phyloP scores from a whole-genome alignment of 23 tunicate genomes.

The Ascidia mentula region DNA sequence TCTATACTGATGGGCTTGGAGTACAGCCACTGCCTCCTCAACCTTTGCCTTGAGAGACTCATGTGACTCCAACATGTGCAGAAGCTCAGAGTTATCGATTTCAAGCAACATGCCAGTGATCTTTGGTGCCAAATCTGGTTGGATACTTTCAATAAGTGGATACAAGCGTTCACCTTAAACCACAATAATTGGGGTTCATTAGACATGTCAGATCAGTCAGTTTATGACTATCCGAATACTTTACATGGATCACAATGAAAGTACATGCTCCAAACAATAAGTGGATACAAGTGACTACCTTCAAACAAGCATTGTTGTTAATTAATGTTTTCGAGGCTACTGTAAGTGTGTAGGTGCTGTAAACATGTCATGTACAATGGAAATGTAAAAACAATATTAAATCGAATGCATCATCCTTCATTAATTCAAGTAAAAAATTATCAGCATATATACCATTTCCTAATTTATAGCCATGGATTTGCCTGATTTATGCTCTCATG shows the following conservation, averaged over 20 bases:
- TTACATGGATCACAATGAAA: too few relatives aligned
- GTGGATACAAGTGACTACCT: too few relatives aligned
- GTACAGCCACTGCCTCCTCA: constrained; percentile 94
- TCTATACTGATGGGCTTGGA: constrained; percentile 80
- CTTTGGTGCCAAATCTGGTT: constrained; percentile 91
- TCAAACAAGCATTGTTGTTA: too few relatives aligned
- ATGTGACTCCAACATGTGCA: constrained; percentile 93
- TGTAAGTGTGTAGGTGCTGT: background rate
- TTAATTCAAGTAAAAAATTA: too few relatives aligned
- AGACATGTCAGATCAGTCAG: background rate
- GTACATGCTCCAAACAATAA: too few relatives aligned
- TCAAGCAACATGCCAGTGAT: constrained; percentile 99
- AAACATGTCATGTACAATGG: too few relatives aligned
- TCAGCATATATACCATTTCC: too few relatives aligned
- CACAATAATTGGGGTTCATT: background rate
- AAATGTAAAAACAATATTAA: too few relatives aligned
- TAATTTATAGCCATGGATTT: too few relatives aligned
- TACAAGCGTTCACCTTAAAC: constrained; percentile 40
- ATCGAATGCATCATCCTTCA: too few relatives aligned
- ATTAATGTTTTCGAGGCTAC: background rate
- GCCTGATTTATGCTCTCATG: too few relatives aligned
- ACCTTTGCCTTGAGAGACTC: constrained; percentile 91
- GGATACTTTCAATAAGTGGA: constrained; percentile 66
- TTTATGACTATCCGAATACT: too few relatives aligned
- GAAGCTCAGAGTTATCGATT: constrained; percentile 95